Evolutionary conservation across 2,113 vertebrate species (phyloP).

Genomic region (Mirounga angustirostris): DNA sequence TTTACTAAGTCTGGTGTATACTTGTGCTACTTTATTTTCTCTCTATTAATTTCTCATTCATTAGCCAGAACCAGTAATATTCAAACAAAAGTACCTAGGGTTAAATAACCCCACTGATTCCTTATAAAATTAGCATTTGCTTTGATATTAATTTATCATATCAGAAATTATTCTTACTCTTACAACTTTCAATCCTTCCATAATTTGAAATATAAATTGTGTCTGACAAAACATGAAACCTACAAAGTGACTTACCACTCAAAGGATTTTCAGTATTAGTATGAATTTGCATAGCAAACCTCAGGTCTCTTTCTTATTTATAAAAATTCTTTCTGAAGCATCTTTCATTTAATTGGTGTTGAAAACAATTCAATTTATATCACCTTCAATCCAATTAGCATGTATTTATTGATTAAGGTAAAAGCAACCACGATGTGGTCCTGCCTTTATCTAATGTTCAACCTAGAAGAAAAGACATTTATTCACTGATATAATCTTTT

Average conservation of each 20-base stretch:
- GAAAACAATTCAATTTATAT: background rate
- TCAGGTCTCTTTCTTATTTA: background rate
- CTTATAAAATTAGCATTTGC: conserved; percentile 40
- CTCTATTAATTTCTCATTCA: conserved; percentile 13
- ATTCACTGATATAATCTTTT: background rate
- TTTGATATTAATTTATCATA: background rate
- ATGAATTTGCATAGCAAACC: background rate
- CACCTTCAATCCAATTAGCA: background rate
- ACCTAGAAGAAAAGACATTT: background rate
- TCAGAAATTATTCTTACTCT: background rate
- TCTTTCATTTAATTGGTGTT: background rate
- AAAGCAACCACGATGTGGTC: background rate
- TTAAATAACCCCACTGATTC: background rate
- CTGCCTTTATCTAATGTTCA: background rate
- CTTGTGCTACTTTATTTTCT: background rate
- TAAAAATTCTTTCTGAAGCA: background rate
- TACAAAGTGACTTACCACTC: conserved; percentile 2
- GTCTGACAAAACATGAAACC: background rate
- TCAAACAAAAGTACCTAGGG: background rate
- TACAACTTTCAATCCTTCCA: background rate
- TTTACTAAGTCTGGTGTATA: background rate
- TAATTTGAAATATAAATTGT: conserved; percentile 36
- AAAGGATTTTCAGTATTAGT: background rate
- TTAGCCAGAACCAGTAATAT: background rate
- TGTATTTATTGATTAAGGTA: background rate